Base-by-base conservation (phyloP, 2,888 invertebrate species). In the Pogonocherus hispidulus region DNA sequence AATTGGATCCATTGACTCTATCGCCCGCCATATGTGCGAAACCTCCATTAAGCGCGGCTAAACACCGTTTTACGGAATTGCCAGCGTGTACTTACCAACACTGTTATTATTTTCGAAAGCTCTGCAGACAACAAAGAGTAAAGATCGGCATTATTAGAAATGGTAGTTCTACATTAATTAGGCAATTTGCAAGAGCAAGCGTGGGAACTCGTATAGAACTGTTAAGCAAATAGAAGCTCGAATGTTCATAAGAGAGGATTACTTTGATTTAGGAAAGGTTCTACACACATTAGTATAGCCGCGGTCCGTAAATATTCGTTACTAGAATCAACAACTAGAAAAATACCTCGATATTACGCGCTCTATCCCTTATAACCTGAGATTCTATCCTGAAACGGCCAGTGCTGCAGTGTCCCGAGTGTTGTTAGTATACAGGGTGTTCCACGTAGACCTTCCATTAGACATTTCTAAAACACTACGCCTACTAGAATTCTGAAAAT, bases 1-100 rank as follows among this genome's bases (percentile, higher is more conserved):
- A 69, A 69, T 66, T 63, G 63, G 63, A 59, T 59, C 19, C 47
- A 27, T 35, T 20, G 47, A 47, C 47, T 47, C 23, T 11, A 46
- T 59, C 59, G 59, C 47, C 59, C 18, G 59, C 59, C 59, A 59
- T 59, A 59, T 59, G 59, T 47, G 59, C 59, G 16, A 20, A 59
- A 59, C 19, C 47, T 46, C 19, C 59, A 44, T 47, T 47, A 35
- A 47, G 16, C 27, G 41, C 8, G 23, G 11, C 19, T 35, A 47
- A 35, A 59, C 47, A 47, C 59, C 47, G 47, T 57, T 46, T 44
- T 44, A 23, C 20, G 57, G 35, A 57, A 57, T 41, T 20, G 32
- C 52, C 32, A 52, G 18, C 52, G 18, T 32, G 16, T 51, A 52
- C 18, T 32, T 27, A 49, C 0, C 2, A 14, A 52, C 18, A 8